These are phyloP conservation scores for Nerophis lumbriciformis DNA, from an alignment of 2,113 vertebrate species.

Conservation along the genomic window DNA sequence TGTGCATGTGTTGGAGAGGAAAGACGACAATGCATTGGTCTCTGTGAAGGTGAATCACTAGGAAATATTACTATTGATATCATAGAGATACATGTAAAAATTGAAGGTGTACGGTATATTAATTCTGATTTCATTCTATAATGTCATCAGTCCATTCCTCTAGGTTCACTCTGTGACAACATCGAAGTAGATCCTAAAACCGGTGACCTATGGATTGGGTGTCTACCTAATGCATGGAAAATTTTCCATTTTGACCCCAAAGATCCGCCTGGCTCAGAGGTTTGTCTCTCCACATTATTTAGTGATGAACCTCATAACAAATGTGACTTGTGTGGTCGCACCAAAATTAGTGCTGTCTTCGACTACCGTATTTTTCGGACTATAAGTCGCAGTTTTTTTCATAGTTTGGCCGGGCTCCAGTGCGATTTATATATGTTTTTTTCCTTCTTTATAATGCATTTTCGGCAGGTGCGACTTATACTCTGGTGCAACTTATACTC, in stretches of 20 bases:
- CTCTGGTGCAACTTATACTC: no score
- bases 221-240: conserved; percentile 80
- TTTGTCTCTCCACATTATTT: conserved; percentile 45
- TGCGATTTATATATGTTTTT: no score
- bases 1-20: conserved; percentile 76
- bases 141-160: conserved; percentile 13
- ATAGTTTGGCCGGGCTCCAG: no score
- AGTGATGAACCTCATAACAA: no score
- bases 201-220: conserved; percentile 86
- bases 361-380: no score
- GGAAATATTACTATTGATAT: not conserved
- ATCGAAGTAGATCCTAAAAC: conserved; percentile 78
- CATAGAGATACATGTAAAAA: not conserved
- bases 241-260: conserved; percentile 56
- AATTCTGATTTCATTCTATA: no score
- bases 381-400: no score
- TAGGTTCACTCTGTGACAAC: conserved; percentile 81
- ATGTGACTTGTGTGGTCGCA: no score
- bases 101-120: no score
- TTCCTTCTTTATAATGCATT: no score
- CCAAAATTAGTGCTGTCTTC: no score
- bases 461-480: no score
- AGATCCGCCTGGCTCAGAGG: conserved; percentile 84
- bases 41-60: conserved; percentile 75
- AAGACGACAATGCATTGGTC: conserved; percentile 69